Conservation (phyloP, 2,113 vertebrate species). For the Paedocypris sp. region DNA sequence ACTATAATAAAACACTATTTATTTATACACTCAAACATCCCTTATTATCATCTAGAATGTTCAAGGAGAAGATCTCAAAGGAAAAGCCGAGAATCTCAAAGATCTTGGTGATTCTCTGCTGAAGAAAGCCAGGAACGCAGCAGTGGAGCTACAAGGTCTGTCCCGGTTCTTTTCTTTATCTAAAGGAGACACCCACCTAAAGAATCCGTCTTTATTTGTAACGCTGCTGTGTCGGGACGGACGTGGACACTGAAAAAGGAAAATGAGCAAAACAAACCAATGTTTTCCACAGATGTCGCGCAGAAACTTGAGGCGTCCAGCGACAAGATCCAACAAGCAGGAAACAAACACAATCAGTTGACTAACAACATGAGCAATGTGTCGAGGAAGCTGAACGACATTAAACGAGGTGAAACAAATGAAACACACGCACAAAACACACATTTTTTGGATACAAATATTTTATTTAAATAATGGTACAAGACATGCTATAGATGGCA, state of each 20-base stretch:
- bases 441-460: too few species aligned
- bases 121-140: constrained; percentile 50
- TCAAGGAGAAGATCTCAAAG: constrained; percentile 54
- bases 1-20: too few species aligned
- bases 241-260: too few species aligned
- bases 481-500: too few species aligned
- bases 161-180: too few species aligned
- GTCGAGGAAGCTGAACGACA: constrained; percentile 45
- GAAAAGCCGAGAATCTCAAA: constrained; percentile 58
- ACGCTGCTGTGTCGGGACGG: too few species aligned
- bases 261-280: too few species aligned
- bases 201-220: too few species aligned
- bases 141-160: constrained; percentile 62
- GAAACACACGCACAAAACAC: too few species aligned
- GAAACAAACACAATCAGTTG: constrained; percentile 50
- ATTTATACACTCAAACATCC: too few species aligned
- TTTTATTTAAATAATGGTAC: too few species aligned
- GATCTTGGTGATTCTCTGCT: constrained; percentile 46
- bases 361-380: constrained; percentile 42
- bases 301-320: constrained; percentile 48
- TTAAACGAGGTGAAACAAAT: constrained; percentile 71
- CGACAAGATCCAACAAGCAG: constrained; percentile 41
- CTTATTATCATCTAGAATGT: constrained; percentile 55
- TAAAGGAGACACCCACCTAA: too few species aligned
- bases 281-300: constrained; percentile 48